These are phyloP conservation scores for Pseudococcus longispinus DNA, from an alignment of 2,888 invertebrate genomes.

Conservation along the genomic window DNA sequence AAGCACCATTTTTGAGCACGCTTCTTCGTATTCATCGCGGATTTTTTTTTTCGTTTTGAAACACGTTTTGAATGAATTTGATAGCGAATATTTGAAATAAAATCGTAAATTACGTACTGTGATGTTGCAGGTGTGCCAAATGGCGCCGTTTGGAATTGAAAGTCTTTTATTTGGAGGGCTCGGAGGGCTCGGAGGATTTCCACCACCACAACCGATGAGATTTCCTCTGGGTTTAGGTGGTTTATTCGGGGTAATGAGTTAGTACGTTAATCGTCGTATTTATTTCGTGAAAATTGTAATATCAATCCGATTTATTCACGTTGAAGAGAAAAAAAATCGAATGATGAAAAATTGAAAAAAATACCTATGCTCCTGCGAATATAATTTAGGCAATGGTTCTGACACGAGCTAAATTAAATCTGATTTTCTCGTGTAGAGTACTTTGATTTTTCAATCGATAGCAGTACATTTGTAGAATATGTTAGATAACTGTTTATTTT, in stretches of 20 bases:
- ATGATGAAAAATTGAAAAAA: background rate
- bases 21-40: background rate
- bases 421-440: background rate
- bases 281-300: background rate
- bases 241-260: slow-evolving; percentile 45
- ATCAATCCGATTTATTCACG: background rate
- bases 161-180: slow-evolving; percentile 47
- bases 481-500: background rate
- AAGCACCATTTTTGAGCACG: background rate
- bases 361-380: background rate
- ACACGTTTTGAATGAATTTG: background rate
- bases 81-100: background rate
- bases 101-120: background rate
- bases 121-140: slow-evolving; percentile 42
- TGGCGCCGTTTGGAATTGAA: slow-evolving; percentile 41
- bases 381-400: background rate
- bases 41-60: background rate
- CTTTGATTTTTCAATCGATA: too few species aligned
- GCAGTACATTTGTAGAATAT: too few species aligned
- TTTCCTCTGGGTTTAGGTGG: slow-evolving; percentile 24
- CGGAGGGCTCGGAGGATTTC: background rate
- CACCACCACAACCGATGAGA: slow-evolving; percentile 21
- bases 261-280: background rate
- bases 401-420: background rate
- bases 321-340: background rate